Percentiles rank a stretch among this genome's conserved stretches.
Conservation (phyloP, 2,888 invertebrate species). For the Glaucopsyche alexis region DNA sequence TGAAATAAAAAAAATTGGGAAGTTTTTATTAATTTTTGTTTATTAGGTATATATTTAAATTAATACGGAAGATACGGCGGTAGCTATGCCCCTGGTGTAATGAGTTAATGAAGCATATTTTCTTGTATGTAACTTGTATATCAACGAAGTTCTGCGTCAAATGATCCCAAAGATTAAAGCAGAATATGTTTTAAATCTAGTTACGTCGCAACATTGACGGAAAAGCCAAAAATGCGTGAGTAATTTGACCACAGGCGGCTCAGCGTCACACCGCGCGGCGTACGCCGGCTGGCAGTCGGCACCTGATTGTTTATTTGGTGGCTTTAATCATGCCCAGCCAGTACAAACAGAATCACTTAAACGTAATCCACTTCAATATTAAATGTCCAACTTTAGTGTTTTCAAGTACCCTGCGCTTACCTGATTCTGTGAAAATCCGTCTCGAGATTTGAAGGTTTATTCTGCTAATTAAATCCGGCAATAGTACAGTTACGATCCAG, state of each 20-base stretch:
- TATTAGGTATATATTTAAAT: too few species aligned
- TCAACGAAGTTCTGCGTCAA: too few species aligned
- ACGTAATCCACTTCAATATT: not conserved
- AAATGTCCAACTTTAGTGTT: not conserved
- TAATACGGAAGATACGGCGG: too few species aligned
- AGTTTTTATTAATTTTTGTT: too few species aligned
- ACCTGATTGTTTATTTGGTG: constrained; percentile 11
- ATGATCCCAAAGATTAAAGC: not conserved
- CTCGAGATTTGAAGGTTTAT: too few species aligned
- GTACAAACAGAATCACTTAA: constrained; percentile 13
- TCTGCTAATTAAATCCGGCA: too few species aligned
- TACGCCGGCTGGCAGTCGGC: not conserved
- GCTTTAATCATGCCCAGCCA: constrained; percentile 8
- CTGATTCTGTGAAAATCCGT: too few species aligned
- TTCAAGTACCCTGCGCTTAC: not conserved
- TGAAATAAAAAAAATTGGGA: too few species aligned
- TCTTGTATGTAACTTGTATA: too few species aligned
- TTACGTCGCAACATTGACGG: not conserved
- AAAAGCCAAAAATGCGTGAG: not conserved
- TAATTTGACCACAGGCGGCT: constrained; percentile 6
- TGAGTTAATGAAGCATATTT: too few species aligned
- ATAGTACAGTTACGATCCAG: too few species aligned
- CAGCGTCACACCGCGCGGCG: not conserved
- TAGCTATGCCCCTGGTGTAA: too few species aligned
- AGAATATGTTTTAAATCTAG: not conserved